Conservation (phyloP, 2,797 vertebrate species). For the Hozukius guyotensis region DNA sequence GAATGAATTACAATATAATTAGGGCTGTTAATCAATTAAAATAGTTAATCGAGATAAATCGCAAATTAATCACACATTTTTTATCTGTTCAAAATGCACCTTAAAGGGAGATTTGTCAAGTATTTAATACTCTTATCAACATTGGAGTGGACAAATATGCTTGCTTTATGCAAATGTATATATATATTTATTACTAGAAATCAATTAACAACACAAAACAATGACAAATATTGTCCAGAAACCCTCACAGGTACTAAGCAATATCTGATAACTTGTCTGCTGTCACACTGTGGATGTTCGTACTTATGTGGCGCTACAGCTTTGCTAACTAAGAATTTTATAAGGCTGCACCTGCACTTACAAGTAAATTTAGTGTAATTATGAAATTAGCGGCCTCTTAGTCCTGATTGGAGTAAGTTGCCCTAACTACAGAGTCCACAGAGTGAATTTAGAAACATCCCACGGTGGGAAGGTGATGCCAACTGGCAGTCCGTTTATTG, state of each 20-base stretch:
- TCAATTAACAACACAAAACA: too few species aligned
- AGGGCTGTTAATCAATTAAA: too few species aligned
- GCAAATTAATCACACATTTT: too few species aligned
- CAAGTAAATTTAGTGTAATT: background rate
- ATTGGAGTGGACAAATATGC: accelerated
- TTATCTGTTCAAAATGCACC: too few species aligned
- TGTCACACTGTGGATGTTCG: background rate
- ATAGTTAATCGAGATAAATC: too few species aligned
- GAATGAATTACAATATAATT: too few species aligned
- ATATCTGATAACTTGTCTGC: background rate
- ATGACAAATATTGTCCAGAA: too few species aligned
- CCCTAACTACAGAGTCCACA: background rate
- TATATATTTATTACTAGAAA: too few species aligned
- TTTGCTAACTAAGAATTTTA: background rate
- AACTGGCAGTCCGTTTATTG: slow-evolving; percentile 8
- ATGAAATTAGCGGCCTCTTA: background rate
- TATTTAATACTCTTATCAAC: too few species aligned
- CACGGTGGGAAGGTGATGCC: background rate
- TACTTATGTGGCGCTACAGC: background rate
- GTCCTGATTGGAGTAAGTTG: slow-evolving; percentile 8
- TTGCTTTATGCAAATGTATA: too few species aligned
- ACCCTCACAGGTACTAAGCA: background rate
- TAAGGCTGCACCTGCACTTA: background rate
- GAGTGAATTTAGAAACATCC: background rate
- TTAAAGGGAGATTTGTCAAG: too few species aligned